These are phyloP conservation scores for Eupsilia transversa DNA, from an alignment of 2,888 invertebrate genomes.

Conservation along the genomic window DNA sequence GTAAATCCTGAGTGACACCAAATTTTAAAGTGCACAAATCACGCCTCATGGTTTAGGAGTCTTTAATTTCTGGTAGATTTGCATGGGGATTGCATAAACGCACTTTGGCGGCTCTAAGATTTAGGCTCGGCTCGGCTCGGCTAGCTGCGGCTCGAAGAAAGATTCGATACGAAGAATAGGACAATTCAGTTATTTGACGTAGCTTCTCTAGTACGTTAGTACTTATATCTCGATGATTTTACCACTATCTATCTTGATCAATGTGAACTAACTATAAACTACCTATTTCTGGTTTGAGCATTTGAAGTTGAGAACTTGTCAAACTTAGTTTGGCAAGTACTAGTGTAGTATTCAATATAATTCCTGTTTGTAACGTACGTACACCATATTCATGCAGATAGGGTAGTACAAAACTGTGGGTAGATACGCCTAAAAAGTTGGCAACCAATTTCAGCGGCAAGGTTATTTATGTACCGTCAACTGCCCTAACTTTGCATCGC, in stretches of 20 bases:
- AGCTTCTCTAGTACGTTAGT: too few species aligned
- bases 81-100: background rate
- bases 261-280: too few species aligned
- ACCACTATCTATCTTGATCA: too few species aligned
- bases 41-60: background rate
- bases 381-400: background rate
- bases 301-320: background rate
- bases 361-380: background rate
- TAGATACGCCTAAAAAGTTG: background rate
- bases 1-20: background rate
- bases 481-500: too few species aligned
- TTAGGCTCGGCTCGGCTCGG: too few species aligned
- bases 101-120: background rate
- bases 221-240: too few species aligned
- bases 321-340: background rate
- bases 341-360: background rate
- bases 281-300: background rate
- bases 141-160: too few species aligned
- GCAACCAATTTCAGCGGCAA: background rate
- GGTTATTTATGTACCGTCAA: background rate
- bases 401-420: background rate
- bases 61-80: background rate
- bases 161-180: too few species aligned
- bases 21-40: background rate
- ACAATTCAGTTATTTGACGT: too few species aligned